phyloP scores from a whole-genome alignment of 1,140 invertebrate genomes.

The Lordiphosa clarofinis region DNA sequence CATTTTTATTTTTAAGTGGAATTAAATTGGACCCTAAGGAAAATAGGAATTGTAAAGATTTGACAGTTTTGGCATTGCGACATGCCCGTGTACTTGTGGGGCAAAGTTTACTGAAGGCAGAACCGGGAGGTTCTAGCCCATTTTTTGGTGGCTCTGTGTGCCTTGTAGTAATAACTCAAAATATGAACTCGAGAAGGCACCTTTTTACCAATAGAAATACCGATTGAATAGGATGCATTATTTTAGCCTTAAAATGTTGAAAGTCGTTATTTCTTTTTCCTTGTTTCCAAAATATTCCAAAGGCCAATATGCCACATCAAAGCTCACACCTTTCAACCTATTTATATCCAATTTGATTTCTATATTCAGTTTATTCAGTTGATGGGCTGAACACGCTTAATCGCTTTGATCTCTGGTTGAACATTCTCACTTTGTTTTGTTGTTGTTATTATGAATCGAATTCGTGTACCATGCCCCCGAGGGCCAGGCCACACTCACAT shows the following conservation, averaged over 20 bases:
- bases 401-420: constrained; percentile 57
- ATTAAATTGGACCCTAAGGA: constrained; percentile 10
- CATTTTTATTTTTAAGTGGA: constrained; percentile 5
- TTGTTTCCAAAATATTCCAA: constrained; percentile 16
- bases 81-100: not conserved
- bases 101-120: not conserved
- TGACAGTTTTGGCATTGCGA: too few species aligned
- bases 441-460: constrained; percentile 45
- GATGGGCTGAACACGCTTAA: constrained; percentile 30
- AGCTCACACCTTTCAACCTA: constrained; percentile 54
- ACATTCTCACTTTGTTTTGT: constrained; percentile 25
- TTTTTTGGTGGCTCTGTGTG: too few species aligned
- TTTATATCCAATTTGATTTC: constrained; percentile 10
- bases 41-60: not conserved
- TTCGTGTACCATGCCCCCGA: constrained; percentile 54
- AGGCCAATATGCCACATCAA: constrained; percentile 48
- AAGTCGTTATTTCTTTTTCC: not conserved
- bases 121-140: too few species aligned
- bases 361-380: constrained; percentile 14
- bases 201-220: too few species aligned
- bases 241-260: too few species aligned
- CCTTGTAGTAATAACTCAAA: too few species aligned
- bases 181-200: too few species aligned
- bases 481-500: constrained; percentile 42
- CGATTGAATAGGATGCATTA: too few species aligned